Conservation (phyloP, 2,113 vertebrate genomes). For the Oryctolagus cuniculus region mOryCun1.1 NC_091444.1:90385001-90385500, state of each 20-base stretch:
- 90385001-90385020: slow-evolving; percentile 12
- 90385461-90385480: background rate
- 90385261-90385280: fast-evolving
- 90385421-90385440: background rate
- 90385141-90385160: background rate
- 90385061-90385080: background rate
- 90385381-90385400: background rate
- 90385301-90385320: background rate
- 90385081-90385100: background rate
- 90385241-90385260: too few relatives aligned
- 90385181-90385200: background rate
- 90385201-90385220: background rate
- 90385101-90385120: background rate
- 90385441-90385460: background rate
- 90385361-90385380: background rate
- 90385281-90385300: fast-evolving
- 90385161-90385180: background rate
- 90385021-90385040: slow-evolving; percentile 10
- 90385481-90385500: fast-evolving
- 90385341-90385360: background rate
- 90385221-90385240: background rate
- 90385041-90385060: background rate
- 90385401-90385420: background rate
- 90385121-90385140: background rate
- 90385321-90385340: background rate